These are phyloP conservation scores for Drosophila aff. DNA, from an alignment of 1,140 invertebrate genomes.

Conservation along the genomic window DNA sequence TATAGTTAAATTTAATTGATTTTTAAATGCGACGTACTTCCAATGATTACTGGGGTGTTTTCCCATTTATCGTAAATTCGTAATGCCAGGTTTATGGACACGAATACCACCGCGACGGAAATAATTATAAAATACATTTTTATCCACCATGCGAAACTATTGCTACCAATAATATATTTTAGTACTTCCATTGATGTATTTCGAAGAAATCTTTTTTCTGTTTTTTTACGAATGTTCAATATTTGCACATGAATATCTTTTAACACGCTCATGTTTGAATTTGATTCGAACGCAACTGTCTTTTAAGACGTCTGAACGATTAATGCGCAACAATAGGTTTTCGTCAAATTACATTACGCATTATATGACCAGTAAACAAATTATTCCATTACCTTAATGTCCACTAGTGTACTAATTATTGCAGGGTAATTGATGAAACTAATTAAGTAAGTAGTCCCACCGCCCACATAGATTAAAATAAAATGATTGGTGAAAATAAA, in stretches of 20 bases:
- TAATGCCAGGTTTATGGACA: constrained; percentile 89
- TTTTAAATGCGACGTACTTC: constrained; percentile 60
- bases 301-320: not conserved
- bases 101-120: constrained; percentile 87
- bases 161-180: constrained; percentile 89
- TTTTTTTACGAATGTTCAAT: constrained; percentile 11
- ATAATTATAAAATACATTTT: constrained; percentile 85
- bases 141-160: constrained; percentile 34
- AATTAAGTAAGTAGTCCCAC: not conserved
- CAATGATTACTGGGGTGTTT: constrained; percentile 90
- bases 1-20: not conserved
- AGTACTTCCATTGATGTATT: constrained; percentile 90
- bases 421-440: not conserved
- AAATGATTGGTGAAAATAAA: not conserved
- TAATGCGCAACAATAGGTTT: not conserved
- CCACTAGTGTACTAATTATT: not conserved
- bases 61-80: constrained; percentile 90
- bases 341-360: not conserved
- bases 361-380: not conserved
- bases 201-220: constrained; percentile 85
- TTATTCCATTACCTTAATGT: constrained; percentile 2
- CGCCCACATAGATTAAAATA: not conserved
- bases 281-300: not conserved
- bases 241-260: constrained; percentile 1
- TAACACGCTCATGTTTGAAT: constrained; percentile 23